These are phyloP conservation scores for Rhinogobius similis DNA, from an alignment of 2,113 vertebrate species.

Conservation along the genomic window DNA sequence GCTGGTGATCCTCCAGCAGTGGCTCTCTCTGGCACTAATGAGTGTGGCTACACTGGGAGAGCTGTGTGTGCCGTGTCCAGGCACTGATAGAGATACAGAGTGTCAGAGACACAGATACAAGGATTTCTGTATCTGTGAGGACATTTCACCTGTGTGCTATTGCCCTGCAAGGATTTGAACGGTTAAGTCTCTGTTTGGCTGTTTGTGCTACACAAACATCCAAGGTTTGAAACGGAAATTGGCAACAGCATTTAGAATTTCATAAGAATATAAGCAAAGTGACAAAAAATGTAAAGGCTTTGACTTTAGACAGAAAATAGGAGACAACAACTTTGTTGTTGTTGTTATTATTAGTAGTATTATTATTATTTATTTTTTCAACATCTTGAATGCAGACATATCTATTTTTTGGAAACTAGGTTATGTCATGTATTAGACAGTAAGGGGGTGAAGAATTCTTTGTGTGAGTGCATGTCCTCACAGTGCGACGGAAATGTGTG, in stretches of 20 bases:
- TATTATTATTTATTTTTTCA: too few relatives aligned
- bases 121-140: not conserved
- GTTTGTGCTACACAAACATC: not conserved
- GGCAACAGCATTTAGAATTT: not conserved
- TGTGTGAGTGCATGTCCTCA: not conserved
- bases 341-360: too few relatives aligned
- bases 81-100: not conserved
- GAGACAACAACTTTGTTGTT: too few relatives aligned
- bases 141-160: not conserved
- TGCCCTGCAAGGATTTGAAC: not conserved
- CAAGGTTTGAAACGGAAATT: not conserved
- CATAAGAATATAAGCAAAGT: too few relatives aligned
- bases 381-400: too few relatives aligned
- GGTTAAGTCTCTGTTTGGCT: not conserved
- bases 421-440: not conserved
- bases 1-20: slow-evolving; percentile 71
- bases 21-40: slow-evolving; percentile 73
- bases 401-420: not conserved
- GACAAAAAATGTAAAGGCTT: too few relatives aligned
- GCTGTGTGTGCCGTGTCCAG: slow-evolving; percentile 25
- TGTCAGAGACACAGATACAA: slow-evolving; percentile 11
- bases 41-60: slow-evolving; percentile 60
- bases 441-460: not conserved
- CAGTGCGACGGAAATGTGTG: slow-evolving; percentile 8
- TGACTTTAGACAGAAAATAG: too few relatives aligned